Evolutionary conservation across 2,888 invertebrate genomes (phyloP).

Genomic region (Leucoma salicis): DNA sequence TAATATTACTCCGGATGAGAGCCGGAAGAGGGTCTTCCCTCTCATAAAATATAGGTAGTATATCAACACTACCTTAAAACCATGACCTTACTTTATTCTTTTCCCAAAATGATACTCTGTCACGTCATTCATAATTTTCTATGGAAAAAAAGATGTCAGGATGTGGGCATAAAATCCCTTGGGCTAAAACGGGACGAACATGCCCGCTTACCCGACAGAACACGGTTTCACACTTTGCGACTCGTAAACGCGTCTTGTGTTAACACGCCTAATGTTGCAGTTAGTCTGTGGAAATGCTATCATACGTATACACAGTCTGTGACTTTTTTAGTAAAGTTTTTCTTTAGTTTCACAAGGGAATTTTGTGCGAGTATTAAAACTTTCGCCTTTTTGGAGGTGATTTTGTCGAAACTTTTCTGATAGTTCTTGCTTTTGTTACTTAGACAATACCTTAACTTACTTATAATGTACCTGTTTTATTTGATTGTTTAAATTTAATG

Average conservation of each 20-base stretch:
- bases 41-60: background rate
- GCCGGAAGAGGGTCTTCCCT: background rate
- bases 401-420: background rate
- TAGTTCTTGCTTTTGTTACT: background rate
- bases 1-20: too few species aligned
- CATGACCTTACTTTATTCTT: constrained; percentile 14
- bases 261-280: constrained; percentile 60
- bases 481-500: too few species aligned
- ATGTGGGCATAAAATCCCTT: constrained; percentile 42
- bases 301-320: constrained; percentile 20
- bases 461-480: too few species aligned
- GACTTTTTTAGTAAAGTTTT: constrained; percentile 22
- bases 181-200: constrained; percentile 35
- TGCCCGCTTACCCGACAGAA: constrained; percentile 30
- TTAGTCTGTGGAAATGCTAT: constrained; percentile 55
- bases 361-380: background rate
- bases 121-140: constrained; percentile 38
- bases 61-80: too few species aligned
- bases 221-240: constrained; percentile 63
- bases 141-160: constrained; percentile 35
- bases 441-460: background rate
- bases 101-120: constrained; percentile 17
- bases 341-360: too few species aligned
- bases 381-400: background rate
- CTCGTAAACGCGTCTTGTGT: constrained; percentile 74